These are phyloP conservation scores for Taenaris catops DNA, from an alignment of 2,888 invertebrate species.

Conservation along the genomic window DNA sequence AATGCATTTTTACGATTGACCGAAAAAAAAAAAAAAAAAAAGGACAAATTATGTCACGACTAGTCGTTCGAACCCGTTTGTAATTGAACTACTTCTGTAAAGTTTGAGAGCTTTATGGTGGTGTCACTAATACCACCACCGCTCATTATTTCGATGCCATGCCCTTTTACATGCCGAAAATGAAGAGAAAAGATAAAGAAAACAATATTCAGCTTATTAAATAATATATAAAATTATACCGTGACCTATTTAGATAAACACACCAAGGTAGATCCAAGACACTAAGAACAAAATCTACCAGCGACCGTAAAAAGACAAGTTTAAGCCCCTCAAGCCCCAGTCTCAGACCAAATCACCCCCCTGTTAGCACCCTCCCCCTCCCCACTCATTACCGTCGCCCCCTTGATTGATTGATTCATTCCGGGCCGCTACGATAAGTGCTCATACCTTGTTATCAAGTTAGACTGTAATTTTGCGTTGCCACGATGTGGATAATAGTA, in stretches of 20 bases:
- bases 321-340: constrained; percentile 17
- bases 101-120: too few relatives aligned
- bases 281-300: constrained; percentile 12
- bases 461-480: constrained; percentile 24
- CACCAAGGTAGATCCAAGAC: background rate
- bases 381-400: constrained; percentile 42
- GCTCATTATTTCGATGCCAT: too few relatives aligned
- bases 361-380: constrained; percentile 30
- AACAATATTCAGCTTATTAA: too few relatives aligned
- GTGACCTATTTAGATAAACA: background rate
- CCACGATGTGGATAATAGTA: constrained; percentile 12
- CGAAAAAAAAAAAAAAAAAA: too few relatives aligned
- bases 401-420: constrained; percentile 54
- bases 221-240: background rate
- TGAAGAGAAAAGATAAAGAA: too few relatives aligned
- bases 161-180: too few relatives aligned
- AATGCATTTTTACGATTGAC: too few relatives aligned
- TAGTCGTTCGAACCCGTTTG: too few relatives aligned
- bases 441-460: constrained; percentile 53
- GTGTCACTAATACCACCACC: too few relatives aligned
- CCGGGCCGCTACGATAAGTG: constrained; percentile 50
- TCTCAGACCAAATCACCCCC: constrained; percentile 23
- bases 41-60: too few relatives aligned
- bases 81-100: too few relatives aligned
- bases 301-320: constrained; percentile 19